These are phyloP conservation scores for Vanacampus margaritifer DNA, from an alignment of 2,113 vertebrate genomes.

Conservation along the genomic window DNA sequence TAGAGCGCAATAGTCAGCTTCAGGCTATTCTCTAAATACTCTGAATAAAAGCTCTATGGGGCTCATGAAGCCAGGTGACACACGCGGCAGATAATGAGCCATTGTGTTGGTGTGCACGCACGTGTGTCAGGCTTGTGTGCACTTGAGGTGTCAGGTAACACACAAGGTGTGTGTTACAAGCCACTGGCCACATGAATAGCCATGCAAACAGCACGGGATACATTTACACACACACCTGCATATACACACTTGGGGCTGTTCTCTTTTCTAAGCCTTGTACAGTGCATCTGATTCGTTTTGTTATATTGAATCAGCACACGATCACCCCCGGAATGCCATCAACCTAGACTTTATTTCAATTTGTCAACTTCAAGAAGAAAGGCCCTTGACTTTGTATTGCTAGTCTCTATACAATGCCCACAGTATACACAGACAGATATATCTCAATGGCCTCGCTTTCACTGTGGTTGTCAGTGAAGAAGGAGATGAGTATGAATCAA, in stretches of 20 bases:
- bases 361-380: slow-evolving; percentile 43
- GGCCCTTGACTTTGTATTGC: slow-evolving; percentile 43
- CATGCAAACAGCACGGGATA: slow-evolving; percentile 30
- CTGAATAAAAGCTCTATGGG: slow-evolving; percentile 37
- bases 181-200: slow-evolving; percentile 61
- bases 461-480: slow-evolving; percentile 14
- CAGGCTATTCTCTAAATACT: slow-evolving; percentile 46
- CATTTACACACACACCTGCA: slow-evolving; percentile 26
- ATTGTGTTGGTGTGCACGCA: slow-evolving; percentile 31
- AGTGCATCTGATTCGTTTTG: slow-evolving; percentile 9
- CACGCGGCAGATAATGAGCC: slow-evolving; percentile 52
- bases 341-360: slow-evolving; percentile 19
- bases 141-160: slow-evolving; percentile 50
- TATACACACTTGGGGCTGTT: not conserved
- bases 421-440: slow-evolving; percentile 38
- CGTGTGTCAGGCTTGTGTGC: slow-evolving; percentile 33
- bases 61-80: slow-evolving; percentile 55
- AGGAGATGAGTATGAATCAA: slow-evolving; percentile 40
- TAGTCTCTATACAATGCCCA: not conserved
- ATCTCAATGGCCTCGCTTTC: slow-evolving; percentile 39
- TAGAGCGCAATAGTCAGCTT: slow-evolving; percentile 45
- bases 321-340: not conserved
- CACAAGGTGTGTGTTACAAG: slow-evolving; percentile 57
- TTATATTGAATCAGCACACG: not conserved
- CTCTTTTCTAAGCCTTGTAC: slow-evolving; percentile 2